These are phyloP conservation scores for Drosophila neonasuta DNA, from an alignment of 2,888 invertebrate species.

Conservation along the genomic window DNA sequence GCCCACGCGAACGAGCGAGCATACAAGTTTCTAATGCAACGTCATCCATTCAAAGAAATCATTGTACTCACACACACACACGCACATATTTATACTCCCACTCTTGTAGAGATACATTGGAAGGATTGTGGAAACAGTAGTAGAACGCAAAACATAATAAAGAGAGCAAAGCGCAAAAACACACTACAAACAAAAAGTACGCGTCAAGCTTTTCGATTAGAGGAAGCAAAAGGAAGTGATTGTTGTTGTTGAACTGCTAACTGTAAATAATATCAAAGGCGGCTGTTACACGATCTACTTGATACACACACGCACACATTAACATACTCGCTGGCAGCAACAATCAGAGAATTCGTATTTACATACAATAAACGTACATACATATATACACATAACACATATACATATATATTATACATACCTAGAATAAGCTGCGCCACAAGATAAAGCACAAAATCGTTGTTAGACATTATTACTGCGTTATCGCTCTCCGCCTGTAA, in stretches of 20 bases:
- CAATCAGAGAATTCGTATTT: slow-evolving; percentile 14
- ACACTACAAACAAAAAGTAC: slow-evolving; percentile 32
- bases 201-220: slow-evolving; percentile 32
- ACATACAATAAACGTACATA: slow-evolving; percentile 9
- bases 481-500: slow-evolving; percentile 44
- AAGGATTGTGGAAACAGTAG: slow-evolving; percentile 29
- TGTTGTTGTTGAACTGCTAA: slow-evolving; percentile 4
- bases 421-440: slow-evolving; percentile 63
- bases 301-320: too few species aligned
- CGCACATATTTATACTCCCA: slow-evolving; percentile 13
- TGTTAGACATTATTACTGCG: slow-evolving; percentile 57
- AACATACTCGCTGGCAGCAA: slow-evolving; percentile 6
- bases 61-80: slow-evolving; percentile 34
- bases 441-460: slow-evolving; percentile 62
- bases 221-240: slow-evolving; percentile 9
- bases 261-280: slow-evolving; percentile 48
- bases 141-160: slow-evolving; percentile 14
- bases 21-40: slow-evolving; percentile 71
- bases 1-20: slow-evolving; percentile 29
- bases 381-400: too few species aligned
- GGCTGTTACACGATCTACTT: not conserved
- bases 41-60: slow-evolving; percentile 70
- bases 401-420: slow-evolving; percentile 48
- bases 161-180: slow-evolving; percentile 26
- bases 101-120: slow-evolving; percentile 7